A percentile compares a stretch with the other conserved stretches of the same genome.
These are phyloP conservation scores for Anguilla pacifica DNA, from an alignment of 2,797 vertebrate genomes.

Conservation along the genomic window DNA sequence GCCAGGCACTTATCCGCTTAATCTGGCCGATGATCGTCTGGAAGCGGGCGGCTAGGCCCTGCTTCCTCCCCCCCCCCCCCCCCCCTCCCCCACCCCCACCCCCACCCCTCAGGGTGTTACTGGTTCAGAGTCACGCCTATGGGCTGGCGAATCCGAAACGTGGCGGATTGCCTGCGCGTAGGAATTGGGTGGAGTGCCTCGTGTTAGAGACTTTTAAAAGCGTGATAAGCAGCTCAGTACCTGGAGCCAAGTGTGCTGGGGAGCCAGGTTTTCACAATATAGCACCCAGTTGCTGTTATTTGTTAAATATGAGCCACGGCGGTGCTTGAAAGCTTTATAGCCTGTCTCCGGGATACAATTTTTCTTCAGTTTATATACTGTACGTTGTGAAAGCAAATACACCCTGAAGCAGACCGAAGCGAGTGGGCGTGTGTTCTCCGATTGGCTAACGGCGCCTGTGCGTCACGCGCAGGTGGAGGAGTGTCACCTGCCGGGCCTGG, in stretches of 20 bases:
- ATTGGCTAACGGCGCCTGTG: not conserved
- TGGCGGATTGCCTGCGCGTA: not conserved
- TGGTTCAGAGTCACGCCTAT: not conserved
- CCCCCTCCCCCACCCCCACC: too few species aligned
- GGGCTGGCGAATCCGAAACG: not conserved
- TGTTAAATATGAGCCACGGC: not conserved
- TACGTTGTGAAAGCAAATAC: not conserved
- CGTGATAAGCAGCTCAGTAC: not conserved
- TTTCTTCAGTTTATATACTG: not conserved
- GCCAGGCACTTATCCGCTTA: not conserved
- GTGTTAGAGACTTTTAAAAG: not conserved
- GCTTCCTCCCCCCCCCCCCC: not conserved
- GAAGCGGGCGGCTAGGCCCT: not conserved
- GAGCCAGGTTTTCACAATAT: not conserved
- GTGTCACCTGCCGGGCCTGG: conserved; percentile 94
- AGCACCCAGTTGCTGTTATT: not conserved
- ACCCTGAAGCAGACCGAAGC: not conserved
- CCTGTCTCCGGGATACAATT: not conserved
- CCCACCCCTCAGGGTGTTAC: not conserved
- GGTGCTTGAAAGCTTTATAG: not conserved
- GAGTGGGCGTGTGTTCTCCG: not conserved
- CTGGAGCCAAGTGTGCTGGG: not conserved
- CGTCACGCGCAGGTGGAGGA: conserved; percentile 85
- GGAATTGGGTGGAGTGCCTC: not conserved
- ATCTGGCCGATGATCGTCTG: not conserved